phyloP scores from a whole-genome alignment of 2,113 vertebrate genomes.

The Oncorhynchus masou region DNA sequence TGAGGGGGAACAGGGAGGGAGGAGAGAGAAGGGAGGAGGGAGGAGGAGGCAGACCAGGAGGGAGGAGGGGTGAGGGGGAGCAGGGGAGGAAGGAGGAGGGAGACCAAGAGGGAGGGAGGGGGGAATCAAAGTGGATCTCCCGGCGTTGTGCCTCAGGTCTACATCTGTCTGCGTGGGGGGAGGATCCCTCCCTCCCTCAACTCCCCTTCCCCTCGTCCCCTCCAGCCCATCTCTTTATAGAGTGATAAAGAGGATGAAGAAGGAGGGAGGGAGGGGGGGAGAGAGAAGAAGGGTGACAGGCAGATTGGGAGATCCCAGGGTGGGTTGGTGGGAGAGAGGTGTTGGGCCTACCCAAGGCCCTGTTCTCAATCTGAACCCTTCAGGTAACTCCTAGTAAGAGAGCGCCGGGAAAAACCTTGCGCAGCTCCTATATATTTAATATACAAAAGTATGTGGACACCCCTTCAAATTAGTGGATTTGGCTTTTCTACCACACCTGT shows the following conservation, averaged over 20 bases:
- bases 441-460: too few relatives aligned
- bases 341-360: neutral
- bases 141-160: neutral
- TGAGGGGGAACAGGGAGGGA: neutral
- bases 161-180: conserved; percentile 1
- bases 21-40: neutral
- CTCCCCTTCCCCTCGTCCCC: neutral
- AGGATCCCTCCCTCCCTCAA: neutral
- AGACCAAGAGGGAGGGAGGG: neutral
- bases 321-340: neutral
- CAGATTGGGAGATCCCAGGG: neutral
- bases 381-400: neutral
- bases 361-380: neutral
- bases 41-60: neutral
- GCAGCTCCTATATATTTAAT: too few relatives aligned
- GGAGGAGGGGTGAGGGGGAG: neutral
- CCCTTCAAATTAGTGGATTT: too few relatives aligned
- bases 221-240: neutral
- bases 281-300: neutral
- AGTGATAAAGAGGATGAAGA: neutral
- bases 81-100: neutral
- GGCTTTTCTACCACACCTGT: too few relatives aligned
- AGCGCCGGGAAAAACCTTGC: neutral
- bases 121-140: neutral
- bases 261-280: neutral